These are phyloP conservation scores for Apocrypta bakeri DNA, from an alignment of 1,140 invertebrate species.

Conservation along the genomic window DNA sequence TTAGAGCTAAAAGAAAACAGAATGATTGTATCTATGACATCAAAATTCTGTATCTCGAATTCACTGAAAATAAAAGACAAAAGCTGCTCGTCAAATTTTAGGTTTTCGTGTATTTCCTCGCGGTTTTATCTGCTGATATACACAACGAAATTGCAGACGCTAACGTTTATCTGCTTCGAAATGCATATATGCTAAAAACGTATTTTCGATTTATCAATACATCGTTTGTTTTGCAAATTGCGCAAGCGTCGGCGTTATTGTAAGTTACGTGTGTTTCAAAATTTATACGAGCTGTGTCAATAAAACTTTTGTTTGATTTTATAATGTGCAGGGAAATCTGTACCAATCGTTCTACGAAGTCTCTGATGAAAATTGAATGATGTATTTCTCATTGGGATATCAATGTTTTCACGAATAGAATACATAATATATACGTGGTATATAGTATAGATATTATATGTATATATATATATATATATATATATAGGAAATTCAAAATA, in stretches of 20 bases:
- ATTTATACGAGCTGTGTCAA: conserved; percentile 4
- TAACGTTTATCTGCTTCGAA: background rate
- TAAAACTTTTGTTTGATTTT: conserved; percentile 20
- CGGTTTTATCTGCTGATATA: background rate
- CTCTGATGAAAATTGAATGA: conserved; percentile 7
- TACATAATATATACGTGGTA: no score
- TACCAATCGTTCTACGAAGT: background rate
- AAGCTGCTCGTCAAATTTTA: background rate
- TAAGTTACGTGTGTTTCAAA: conserved; percentile 4
- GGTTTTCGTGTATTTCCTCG: background rate
- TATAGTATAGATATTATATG: no score
- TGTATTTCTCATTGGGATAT: background rate
- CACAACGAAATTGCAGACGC: background rate
- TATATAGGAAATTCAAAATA: background rate
- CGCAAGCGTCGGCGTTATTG: conserved; percentile 13
- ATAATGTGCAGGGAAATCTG: conserved; percentile 15
- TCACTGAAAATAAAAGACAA: background rate
- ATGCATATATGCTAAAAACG: conserved; percentile 4
- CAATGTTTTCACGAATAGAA: background rate
- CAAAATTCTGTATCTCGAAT: background rate
- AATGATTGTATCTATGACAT: background rate
- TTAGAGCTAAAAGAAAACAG: background rate
- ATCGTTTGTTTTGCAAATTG: conserved; percentile 44
- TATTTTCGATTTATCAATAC: conserved; percentile 30
- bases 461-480: no score